phyloP scores from a whole-genome alignment of 2,888 invertebrate genomes.

The Amblyjoppa fuscipennis region DNA sequence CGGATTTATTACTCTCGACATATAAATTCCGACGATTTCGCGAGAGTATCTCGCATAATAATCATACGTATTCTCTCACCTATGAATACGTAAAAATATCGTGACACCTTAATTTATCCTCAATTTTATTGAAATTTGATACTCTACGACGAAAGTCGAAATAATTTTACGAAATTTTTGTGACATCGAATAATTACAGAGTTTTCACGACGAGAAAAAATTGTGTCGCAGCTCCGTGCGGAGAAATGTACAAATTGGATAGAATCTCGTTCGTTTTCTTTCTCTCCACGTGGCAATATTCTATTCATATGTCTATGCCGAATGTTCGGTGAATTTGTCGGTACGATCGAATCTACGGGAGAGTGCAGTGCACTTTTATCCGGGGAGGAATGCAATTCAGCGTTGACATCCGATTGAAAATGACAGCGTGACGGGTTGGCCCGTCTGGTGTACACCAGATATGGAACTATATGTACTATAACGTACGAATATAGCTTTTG shows the following conservation, averaged over 20 bases:
- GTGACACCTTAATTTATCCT: not conserved
- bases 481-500: constrained; percentile 52
- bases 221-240: not conserved
- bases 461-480: constrained; percentile 2
- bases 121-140: not conserved
- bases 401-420: constrained; percentile 65
- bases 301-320: not conserved
- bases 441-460: constrained; percentile 28
- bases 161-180: not conserved
- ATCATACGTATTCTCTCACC: not conserved
- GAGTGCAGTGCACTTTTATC: constrained; percentile 50
- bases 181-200: not conserved
- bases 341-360: constrained; percentile 13
- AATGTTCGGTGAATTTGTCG: constrained; percentile 2
- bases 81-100: constrained; percentile 16
- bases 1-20: constrained; percentile 60
- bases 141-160: not conserved
- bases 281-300: not conserved
- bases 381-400: constrained; percentile 54
- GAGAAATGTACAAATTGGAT: not conserved
- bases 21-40: constrained; percentile 55
- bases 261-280: not conserved
- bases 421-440: constrained; percentile 59
- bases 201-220: not conserved
- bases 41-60: not conserved